Percentiles rank a stretch among this genome's conserved stretches.
Conservation (phyloP, 2,113 vertebrate genomes). For the Hemiprocne comata region DNA sequence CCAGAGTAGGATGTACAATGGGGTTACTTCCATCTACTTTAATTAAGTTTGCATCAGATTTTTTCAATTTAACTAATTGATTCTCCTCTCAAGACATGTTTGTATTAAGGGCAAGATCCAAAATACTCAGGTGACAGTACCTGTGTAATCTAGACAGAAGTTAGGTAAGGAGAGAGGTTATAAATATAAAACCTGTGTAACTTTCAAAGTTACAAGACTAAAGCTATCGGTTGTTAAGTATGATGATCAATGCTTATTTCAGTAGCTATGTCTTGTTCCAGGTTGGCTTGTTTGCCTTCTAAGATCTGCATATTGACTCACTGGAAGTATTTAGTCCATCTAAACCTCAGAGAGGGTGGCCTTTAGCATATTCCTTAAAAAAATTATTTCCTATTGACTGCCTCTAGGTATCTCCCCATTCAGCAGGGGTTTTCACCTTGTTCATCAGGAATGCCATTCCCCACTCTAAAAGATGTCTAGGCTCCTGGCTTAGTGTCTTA, state of each 20-base stretch:
- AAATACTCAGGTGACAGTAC: not conserved
- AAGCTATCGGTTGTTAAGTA: not conserved
- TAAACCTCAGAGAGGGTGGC: not conserved
- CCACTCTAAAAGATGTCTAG: not conserved
- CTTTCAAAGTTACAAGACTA: not conserved
- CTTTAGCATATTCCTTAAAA: not conserved
- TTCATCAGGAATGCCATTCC: not conserved
- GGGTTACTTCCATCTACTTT: not conserved
- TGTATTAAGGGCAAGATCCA: not conserved
- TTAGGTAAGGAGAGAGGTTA: not conserved
- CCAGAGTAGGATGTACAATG: not conserved
- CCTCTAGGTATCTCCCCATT: not conserved
- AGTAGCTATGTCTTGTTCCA: not conserved
- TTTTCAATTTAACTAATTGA: not conserved
- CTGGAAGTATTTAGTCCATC: not conserved
- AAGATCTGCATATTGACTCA: not conserved
- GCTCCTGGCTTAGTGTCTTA: not conserved
- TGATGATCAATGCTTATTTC: not conserved
- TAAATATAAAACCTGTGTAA: not conserved
- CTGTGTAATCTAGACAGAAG: not conserved
- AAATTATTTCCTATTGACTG: not conserved
- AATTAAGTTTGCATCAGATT: conserved; percentile 24
- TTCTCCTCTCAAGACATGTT: not conserved
- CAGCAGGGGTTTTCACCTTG: not conserved
- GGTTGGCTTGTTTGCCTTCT: not conserved